Base-by-base conservation (phyloP, 2,797 vertebrate genomes). In the Crenuchus spilurus region DNA sequence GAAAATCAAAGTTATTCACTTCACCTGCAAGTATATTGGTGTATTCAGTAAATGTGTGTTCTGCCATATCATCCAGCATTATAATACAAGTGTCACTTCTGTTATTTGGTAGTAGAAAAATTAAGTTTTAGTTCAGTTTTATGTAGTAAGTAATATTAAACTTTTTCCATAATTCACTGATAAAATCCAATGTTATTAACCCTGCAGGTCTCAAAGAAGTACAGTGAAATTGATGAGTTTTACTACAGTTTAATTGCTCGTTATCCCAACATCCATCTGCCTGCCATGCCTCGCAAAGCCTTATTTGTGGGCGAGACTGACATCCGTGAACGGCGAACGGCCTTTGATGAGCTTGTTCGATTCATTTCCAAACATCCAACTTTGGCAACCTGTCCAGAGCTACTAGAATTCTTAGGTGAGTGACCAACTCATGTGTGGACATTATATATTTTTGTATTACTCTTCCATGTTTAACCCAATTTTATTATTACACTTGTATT, bases 181-280 rank as follows among this genome's bases (percentile, higher is more conserved):
- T 31, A 4, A 28, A 13, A 26, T 28, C 9, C 26, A 26, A 22
- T 41, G 16, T 31, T 37, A n/a, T 55, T 28, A 52, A 30, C 66
- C 51, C 68, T 84, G 72, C 87, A 96, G 94, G 91, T 95, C 72
- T 94, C 93, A 66, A 94, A 91, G 79, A 95, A 93, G 78, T 96
- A 94, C 90, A 96, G 94, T 0, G 94, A 96, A 80, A 92, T 96
- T 0, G 93, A 95, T 57, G 93, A 94, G 66, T 87, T 95, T 22
- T 94, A 94, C 86, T 88, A 88, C 78, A 90, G 82, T 28, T 84
- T 96, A 74, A 66, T 57, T 0, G 78, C 84, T 2, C 86, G 62
- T 1, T 92, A 94, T n/a, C 87, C 92, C 0, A 72, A 64, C 1
- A 68, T 84, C 70, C 76, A 83, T 68, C 84, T 96, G 52, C 94